Evolutionary conservation across 2,113 vertebrate genomes (phyloP).

Genomic region (Buteo buteo): DNA sequence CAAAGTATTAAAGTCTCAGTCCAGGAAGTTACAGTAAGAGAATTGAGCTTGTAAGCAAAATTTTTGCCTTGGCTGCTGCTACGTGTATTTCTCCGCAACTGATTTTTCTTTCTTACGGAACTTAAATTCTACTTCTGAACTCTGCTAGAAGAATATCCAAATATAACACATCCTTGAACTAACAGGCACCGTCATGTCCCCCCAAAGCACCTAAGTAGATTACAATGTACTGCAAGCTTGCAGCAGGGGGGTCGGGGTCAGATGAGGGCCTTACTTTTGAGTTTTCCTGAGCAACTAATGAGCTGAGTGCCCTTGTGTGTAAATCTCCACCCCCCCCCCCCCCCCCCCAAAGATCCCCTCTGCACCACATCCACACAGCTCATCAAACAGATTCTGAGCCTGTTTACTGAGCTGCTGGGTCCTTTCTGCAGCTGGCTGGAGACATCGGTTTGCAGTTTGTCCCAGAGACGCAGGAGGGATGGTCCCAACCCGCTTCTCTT

Average conservation of each 20-base stretch:
- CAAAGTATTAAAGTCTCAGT: neutral
- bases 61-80: neutral
- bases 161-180: neutral
- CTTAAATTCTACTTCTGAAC: neutral
- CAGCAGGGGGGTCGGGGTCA: neutral
- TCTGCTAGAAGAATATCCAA: neutral
- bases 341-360: neutral
- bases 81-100: neutral
- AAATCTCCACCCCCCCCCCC: neutral
- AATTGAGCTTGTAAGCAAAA: neutral
- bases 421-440: neutral
- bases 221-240: rapidly evolving
- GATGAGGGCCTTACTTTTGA: neutral
- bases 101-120: neutral
- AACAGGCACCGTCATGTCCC: neutral
- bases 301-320: neutral
- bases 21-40: neutral
- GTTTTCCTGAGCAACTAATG: neutral
- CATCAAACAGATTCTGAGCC: neutral
- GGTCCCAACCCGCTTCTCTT: neutral
- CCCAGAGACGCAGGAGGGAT: neutral
- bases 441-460: neutral
- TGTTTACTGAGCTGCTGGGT: neutral
- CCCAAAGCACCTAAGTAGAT: neutral
- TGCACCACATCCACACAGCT: neutral